Conservation (phyloP, 2,888 invertebrate species). For the Xestia xanthographa region DNA sequence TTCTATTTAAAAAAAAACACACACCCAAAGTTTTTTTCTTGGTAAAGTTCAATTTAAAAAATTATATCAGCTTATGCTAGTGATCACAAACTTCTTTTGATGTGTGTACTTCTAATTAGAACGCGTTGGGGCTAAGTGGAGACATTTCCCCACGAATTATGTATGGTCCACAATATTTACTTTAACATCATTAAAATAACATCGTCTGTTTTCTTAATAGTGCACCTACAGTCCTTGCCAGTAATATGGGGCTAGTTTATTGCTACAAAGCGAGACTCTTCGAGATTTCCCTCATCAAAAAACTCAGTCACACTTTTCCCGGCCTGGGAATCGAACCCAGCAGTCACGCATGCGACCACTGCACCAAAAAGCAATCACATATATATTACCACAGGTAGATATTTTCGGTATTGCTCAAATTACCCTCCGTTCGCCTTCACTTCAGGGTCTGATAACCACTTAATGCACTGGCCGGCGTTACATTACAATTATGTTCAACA, state of each 20-base stretch:
- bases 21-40: too few relatives aligned
- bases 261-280: neutral
- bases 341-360: neutral
- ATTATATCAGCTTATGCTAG: too few relatives aligned
- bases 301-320: neutral
- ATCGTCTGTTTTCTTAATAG: neutral
- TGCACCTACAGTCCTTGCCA: neutral
- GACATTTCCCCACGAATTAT: neutral
- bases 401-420: constrained; percentile 30
- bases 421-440: constrained; percentile 16
- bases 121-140: constrained; percentile 7
- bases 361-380: neutral
- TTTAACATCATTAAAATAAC: neutral
- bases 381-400: neutral
- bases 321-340: neutral
- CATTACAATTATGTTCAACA: constrained; percentile 39
- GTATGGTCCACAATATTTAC: neutral
- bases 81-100: too few relatives aligned
- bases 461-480: constrained; percentile 28
- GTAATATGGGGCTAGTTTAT: neutral
- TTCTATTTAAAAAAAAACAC: too few relatives aligned
- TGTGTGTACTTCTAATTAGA: constrained; percentile 13
- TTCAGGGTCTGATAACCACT: constrained; percentile 55
- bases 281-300: neutral
- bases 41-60: too few relatives aligned